Base-by-base conservation (phyloP, 2,888 invertebrate species). In the Thymelicus acteon region DNA sequence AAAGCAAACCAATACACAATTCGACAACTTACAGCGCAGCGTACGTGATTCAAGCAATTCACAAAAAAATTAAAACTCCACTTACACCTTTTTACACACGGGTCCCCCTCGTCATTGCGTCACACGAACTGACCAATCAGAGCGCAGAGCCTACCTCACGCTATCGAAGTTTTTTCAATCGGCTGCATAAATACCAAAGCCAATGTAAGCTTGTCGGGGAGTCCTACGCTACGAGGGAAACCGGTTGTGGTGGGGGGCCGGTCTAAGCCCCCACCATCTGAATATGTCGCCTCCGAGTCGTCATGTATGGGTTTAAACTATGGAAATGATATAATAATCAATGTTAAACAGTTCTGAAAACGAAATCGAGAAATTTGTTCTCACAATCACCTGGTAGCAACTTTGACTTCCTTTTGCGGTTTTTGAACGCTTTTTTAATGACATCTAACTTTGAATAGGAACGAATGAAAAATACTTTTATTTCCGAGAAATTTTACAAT, bases 231-330 rank as follows among this genome's bases (percentile, higher is more conserved):
- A 62, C 48, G 37, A 49, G 62, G 62, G 47, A 37, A 49, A 49
- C 48, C 62, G 86, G 86, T 83, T 58, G 76, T 81, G 85, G 81
- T 80, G 81, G 81, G 76, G 82, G 82, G 83, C 86, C 86, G 86
- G 82, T 74, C 75, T 82, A 85, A 75, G 75, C 82, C 77, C 79
- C 80, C 79, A 82, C 80, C 80, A 82, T 82, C 84, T 83, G 80
- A 82, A 82, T 85, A 82, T 82, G 82, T 79, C 83, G 79, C 79
- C 80, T 78, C 58, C 72, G 80, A 75, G 80, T 74, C 77, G 81
- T 77, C 79, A 81, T 80, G 81, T 82, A 80, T 83, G 82, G 84
- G 80, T 82, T 12, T 44, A 44, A 44, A 12, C 44, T 12, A 44
- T 79, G 15, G 77, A 80, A 83, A 83, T 77, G 82, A 77, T 31